Conservation (phyloP, 2,888 invertebrate species). For the Volucella zonaria region DNA sequence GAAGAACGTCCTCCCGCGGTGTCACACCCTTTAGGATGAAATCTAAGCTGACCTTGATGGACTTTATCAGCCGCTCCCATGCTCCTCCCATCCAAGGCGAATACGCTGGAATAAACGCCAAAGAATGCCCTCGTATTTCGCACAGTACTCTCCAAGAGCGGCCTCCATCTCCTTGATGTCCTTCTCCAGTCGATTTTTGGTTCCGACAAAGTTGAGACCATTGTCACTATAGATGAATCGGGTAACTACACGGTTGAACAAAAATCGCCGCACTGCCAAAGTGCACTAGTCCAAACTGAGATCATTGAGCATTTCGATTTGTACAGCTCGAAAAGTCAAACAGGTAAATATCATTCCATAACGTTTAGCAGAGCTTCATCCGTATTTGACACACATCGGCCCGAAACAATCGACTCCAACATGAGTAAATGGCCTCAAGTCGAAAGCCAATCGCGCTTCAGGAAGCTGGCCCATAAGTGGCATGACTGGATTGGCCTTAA, state of each 20-base stretch:
- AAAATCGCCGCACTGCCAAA: background rate
- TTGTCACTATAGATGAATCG: slow-evolving; percentile 11
- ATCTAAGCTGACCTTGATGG: too few species aligned
- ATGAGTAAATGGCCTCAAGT: slow-evolving; percentile 10
- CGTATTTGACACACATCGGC: slow-evolving; percentile 5
- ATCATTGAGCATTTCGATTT: slow-evolving; percentile 28
- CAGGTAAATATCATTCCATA: slow-evolving; percentile 41
- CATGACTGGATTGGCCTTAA: slow-evolving; percentile 4
- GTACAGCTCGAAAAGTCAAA: slow-evolving; percentile 16
- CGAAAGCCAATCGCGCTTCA: slow-evolving; percentile 4
- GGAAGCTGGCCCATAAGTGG: slow-evolving; percentile 22
- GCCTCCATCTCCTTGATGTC: slow-evolving; percentile 1
- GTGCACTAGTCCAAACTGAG: slow-evolving; percentile 24
- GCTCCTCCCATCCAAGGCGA: too few species aligned
- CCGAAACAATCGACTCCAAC: slow-evolving; percentile 33
- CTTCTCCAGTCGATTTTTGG: too few species aligned
- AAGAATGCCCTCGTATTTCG: slow-evolving; percentile 4
- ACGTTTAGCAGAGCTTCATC: slow-evolving; percentile 18
- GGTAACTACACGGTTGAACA: slow-evolving; percentile 15
- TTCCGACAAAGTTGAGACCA: too few species aligned
- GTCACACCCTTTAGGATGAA: too few species aligned
- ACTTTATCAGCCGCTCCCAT: too few species aligned
- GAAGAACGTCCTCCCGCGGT: too few species aligned
- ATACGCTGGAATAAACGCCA: background rate
- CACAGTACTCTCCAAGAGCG: slow-evolving; percentile 8